Conservation (phyloP, 2,888 invertebrate species). For the Spodoptera littoralis region DNA sequence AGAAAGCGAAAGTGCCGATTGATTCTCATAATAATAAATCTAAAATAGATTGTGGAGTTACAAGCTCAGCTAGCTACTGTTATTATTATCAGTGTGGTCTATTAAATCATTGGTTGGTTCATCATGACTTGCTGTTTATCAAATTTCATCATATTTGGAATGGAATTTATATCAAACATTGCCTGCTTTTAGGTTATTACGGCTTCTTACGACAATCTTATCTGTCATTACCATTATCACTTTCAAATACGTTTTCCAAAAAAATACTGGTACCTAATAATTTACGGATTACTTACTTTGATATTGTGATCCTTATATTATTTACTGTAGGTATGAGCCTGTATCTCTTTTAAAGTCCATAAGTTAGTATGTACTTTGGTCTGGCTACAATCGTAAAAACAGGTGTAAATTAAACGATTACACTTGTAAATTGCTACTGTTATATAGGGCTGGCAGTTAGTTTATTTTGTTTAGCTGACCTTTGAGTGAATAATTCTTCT, state of each 20-base stretch:
- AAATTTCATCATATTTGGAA: constrained; percentile 1
- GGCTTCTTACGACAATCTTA: constrained; percentile 9
- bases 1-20: constrained; percentile 33
- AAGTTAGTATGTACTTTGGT: constrained; percentile 25
- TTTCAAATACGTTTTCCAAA: too few species aligned
- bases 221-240: neutral
- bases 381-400: constrained; percentile 34
- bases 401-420: constrained; percentile 32
- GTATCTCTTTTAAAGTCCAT: constrained; percentile 9
- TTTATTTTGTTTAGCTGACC: too few species aligned
- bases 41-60: neutral
- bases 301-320: neutral
- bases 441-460: constrained; percentile 28
- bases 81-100: too few species aligned
- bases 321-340: too few species aligned
- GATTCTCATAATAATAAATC: constrained; percentile 12
- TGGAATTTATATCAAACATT: neutral
- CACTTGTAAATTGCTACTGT: constrained; percentile 35
- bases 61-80: too few species aligned
- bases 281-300: constrained; percentile 7
- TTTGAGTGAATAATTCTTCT: too few species aligned
- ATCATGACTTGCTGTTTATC: neutral
- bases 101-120: neutral
- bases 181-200: constrained; percentile 1
- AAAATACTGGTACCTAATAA: neutral